Conservation (phyloP, 2,888 invertebrate genomes). For the Cephus sareptanus region DNA sequence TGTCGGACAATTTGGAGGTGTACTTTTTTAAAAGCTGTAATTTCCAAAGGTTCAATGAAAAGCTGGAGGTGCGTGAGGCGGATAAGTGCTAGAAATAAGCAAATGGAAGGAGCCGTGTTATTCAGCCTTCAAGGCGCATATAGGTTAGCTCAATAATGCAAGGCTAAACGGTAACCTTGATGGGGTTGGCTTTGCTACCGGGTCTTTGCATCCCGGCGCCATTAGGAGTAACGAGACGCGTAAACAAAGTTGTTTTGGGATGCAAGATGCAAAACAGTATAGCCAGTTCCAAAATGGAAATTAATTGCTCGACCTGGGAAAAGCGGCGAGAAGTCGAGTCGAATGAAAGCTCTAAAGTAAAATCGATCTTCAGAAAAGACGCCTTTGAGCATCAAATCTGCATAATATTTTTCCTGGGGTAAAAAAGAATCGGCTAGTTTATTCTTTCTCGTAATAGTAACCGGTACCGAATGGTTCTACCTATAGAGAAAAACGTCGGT, state of each 20-base stretch:
- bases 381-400: not conserved
- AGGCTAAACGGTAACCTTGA: conserved; percentile 41
- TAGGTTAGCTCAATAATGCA: conserved; percentile 49
- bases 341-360: not conserved
- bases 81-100: not conserved
- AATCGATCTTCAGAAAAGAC: not conserved
- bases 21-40: not conserved
- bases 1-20: not conserved
- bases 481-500: not conserved
- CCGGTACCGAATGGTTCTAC: not conserved
- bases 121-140: conserved; percentile 39
- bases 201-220: not conserved
- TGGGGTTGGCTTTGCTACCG: conserved; percentile 24
- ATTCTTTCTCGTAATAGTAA: not conserved
- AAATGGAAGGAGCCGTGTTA: not conserved
- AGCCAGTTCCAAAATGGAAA: not conserved
- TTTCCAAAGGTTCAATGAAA: not conserved
- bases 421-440: not conserved
- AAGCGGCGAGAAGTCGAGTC: not conserved
- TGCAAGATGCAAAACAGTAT: not conserved
- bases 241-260: conserved; percentile 39
- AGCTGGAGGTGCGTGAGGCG: not conserved
- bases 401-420: not conserved
- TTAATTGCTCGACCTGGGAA: not conserved
- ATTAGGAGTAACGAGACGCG: conserved; percentile 31